A percentile compares a stretch with the other conserved stretches of the same genome.
These are phyloP conservation scores for Arenaria interpres DNA, from an alignment of 2,113 vertebrate species.

Conservation along the genomic window DNA sequence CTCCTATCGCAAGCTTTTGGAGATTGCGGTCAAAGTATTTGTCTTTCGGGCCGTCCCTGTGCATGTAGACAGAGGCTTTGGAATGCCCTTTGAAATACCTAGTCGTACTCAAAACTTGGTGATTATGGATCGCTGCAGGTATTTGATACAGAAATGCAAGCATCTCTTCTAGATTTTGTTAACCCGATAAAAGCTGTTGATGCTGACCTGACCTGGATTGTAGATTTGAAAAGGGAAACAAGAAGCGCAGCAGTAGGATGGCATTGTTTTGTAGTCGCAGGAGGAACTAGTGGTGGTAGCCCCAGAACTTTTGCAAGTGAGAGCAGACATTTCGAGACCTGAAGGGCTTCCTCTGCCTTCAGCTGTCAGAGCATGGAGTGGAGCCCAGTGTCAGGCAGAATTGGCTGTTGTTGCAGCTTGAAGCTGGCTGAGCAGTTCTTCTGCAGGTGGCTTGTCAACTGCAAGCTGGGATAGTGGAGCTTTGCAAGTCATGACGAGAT, in stretches of 20 bases:
- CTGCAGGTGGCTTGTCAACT: neutral
- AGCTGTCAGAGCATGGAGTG: neutral
- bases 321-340: neutral
- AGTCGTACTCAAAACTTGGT: neutral
- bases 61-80: neutral
- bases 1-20: neutral
- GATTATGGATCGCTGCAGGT: neutral
- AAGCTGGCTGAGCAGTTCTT: neutral
- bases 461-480: neutral
- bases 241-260: neutral
- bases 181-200: neutral
- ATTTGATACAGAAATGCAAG: neutral
- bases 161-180: neutral
- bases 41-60: neutral
- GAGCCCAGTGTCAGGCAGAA: neutral
- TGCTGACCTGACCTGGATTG: slow-evolving; percentile 31
- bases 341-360: neutral
- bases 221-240: slow-evolving; percentile 11
- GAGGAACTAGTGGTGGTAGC: neutral
- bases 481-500: neutral
- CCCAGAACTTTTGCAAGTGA: neutral
- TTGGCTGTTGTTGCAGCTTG: neutral
- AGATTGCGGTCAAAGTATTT: neutral
- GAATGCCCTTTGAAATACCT: neutral
- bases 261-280: neutral